Evolutionary conservation across 92 coral and sea anemone genomes (phyloP).

Genomic region (Anthopleura xanthogrammica): DNA sequence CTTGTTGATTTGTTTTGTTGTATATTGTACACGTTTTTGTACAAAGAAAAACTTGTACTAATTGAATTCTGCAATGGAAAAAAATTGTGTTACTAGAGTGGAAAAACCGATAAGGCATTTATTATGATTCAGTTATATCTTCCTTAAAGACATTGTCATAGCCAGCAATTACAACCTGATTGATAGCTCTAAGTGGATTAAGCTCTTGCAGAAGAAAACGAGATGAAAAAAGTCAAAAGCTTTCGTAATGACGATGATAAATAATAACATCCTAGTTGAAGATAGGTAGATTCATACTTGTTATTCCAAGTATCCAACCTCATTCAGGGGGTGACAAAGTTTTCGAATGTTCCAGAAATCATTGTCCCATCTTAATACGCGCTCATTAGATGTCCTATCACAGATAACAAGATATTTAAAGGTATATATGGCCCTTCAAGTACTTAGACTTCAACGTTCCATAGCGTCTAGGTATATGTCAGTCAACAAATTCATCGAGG

Average conservation of each 20-base stretch:
- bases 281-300: neutral
- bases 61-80: neutral
- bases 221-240: neutral
- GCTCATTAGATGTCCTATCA: slow-evolving; percentile 23
- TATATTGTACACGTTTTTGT: no score
- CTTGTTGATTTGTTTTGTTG: no score
- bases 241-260: neutral
- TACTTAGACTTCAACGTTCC: slow-evolving; percentile 10
- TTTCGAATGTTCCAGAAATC: neutral
- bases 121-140: neutral
- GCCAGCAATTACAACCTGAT: slow-evolving; percentile 1
- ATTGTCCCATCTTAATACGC: slow-evolving; percentile 1
- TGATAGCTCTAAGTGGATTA: slow-evolving; percentile 15
- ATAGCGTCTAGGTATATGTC: slow-evolving; percentile 18
- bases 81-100: neutral
- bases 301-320: neutral
- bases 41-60: no score
- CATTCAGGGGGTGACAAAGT: neutral
- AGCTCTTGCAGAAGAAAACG: neutral
- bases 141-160: neutral
- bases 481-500: slow-evolving; percentile 16
- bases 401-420: slow-evolving; percentile 17
- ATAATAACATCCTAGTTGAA: neutral
- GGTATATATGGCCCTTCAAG: slow-evolving; percentile 21
- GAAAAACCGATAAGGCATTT: neutral